Base-by-base conservation (phyloP, 2,113 vertebrate species). In the Ardeotis arabs region DNA sequence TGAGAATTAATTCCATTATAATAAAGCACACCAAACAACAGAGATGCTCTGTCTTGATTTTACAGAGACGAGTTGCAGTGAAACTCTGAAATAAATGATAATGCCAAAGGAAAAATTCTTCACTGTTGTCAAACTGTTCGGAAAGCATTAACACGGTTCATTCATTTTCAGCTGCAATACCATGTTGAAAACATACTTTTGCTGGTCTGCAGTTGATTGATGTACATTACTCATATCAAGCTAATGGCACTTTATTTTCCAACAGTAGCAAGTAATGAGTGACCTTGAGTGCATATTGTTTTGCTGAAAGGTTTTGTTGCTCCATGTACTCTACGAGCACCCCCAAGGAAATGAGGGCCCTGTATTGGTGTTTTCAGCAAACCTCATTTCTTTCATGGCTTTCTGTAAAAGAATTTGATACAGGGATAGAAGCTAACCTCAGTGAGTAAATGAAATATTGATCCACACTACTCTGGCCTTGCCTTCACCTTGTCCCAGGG, bases 371-470 rank as follows among this genome's bases (percentile, higher is more conserved):
- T 98, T 98, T 98, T 98, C 98, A 97, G 97, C 98, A 98, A 98
- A 99, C 98, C 98, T 99, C 98, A 99, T 99, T 99, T 99, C 98
- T 98, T 98, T 98, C 96, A 98, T 98, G 96, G 97, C 98, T 98
- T 98, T 98, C 98, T 97, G 98, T 98, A 98, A 98, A 97, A 98
- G 99, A 99, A 99, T 99, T 99, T 99, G 99, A 99, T 99, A 99
- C 99, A 98, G 98, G 98, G 98, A 98, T 97, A 98, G 99, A 98
- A 98, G 98, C 98, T 97, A 98, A 98, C 98, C 98, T 98, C 98
- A 98, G 98, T 98, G 99, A 99, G 99, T 99, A 99, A 99, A 99
- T 99, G 99, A 99, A 99, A 99, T 99, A 99, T 99, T 99, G 99
- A 99, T 99, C 99, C 98, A 92, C 98, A 97, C 98, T 98, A 98